Evolutionary conservation across 2,888 invertebrate species (phyloP).

Genomic region (Magallana nippona): DNA sequence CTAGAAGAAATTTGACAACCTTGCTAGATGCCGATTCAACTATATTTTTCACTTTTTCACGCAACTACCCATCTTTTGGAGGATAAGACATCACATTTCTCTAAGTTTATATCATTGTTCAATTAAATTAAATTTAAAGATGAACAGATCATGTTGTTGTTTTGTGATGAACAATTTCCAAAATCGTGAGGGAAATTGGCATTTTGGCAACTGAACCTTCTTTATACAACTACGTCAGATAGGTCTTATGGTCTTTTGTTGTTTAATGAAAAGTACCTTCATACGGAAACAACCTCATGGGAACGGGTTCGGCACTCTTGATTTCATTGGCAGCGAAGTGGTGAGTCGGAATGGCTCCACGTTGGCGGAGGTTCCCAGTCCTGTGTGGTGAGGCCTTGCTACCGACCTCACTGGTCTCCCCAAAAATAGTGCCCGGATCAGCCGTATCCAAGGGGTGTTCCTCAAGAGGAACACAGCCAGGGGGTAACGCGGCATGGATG

Average conservation of each 20-base stretch:
- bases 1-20: conserved; percentile 48
- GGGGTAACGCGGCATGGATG: conserved; percentile 50
- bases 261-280: conserved; percentile 52
- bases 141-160: too few relatives aligned
- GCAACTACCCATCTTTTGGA: too few relatives aligned
- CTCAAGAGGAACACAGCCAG: conserved; percentile 60
- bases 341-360: conserved; percentile 63
- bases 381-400: conserved; percentile 56
- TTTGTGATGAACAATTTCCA: too few relatives aligned
- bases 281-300: conserved; percentile 65
- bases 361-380: conserved; percentile 56
- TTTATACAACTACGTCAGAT: too few relatives aligned
- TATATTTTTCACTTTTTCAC: too few relatives aligned
- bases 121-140: too few relatives aligned
- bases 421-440: conserved; percentile 59
- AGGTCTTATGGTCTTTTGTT: too few relatives aligned
- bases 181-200: too few relatives aligned
- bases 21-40: too few relatives aligned
- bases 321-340: conserved; percentile 67
- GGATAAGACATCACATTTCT: too few relatives aligned
- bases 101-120: too few relatives aligned
- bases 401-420: conserved; percentile 55
- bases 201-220: too few relatives aligned
- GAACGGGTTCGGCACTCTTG: conserved; percentile 53
- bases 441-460: conserved; percentile 56